phyloP scores from a whole-genome alignment of 2,797 vertebrate genomes.

The Dromococcyx pavoninus region DNA sequence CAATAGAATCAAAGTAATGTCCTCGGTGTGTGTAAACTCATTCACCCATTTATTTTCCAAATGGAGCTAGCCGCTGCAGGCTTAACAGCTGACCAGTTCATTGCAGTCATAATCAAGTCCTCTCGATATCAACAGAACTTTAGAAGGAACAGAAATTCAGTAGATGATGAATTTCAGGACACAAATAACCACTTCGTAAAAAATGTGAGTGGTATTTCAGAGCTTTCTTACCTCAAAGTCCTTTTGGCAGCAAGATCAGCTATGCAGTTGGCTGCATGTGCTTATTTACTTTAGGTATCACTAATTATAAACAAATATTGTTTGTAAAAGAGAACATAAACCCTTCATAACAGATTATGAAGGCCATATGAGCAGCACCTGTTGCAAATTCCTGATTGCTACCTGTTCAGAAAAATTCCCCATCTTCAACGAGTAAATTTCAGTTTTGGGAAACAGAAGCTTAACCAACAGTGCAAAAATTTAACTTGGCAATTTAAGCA shows the following conservation, averaged over 20 bases:
- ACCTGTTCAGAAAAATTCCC: neutral
- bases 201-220: rapidly evolving
- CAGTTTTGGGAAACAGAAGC: neutral
- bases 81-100: neutral
- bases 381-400: neutral
- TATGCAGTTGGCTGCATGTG: neutral
- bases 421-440: neutral
- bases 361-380: neutral
- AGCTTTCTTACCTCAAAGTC: neutral
- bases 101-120: neutral
- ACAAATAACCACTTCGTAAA: neutral
- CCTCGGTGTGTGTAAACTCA: neutral
- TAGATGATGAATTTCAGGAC: neutral
- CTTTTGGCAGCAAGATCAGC: neutral
- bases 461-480: neutral
- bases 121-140: neutral
- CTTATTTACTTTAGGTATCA: neutral
- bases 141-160: neutral
- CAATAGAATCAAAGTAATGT: neutral
- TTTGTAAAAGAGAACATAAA: neutral
- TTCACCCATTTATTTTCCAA: neutral
- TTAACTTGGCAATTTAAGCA: neutral
- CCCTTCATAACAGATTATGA: neutral
- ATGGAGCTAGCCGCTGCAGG: neutral
- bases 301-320: neutral